Evolutionary conservation across 1,140 invertebrate species (phyloP), one percentile per base, ranked within the genome.

Genomic region (Diorhabda sublineata): DNA sequence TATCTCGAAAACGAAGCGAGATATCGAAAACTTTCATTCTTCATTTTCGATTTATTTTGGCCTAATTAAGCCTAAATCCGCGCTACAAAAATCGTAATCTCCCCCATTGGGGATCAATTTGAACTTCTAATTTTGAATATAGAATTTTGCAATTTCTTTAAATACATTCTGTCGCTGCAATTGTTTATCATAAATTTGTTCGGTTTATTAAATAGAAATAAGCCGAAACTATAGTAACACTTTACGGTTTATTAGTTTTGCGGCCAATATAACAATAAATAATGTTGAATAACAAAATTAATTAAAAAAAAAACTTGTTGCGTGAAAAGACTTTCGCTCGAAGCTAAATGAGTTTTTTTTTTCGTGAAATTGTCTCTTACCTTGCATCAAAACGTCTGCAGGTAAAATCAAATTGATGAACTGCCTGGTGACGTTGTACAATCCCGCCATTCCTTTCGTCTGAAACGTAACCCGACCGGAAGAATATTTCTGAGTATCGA

Each of bases 401-500:
- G 80, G 77, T 0, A 86, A 69, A 0, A 86, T 69, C 42, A 84
- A 69, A 76, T 86, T 80, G 72, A 87, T 85, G 77, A 87, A 87
- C 70, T 81, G 76, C 70, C 82, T 84, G 42, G 86, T 87, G 58
- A 87, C 79, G 73, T 86, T 85, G 79, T 87, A 87, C 11, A 88
- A 80, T 71, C 86, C 84, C 42, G 82, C 83, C 86, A 88, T 87
- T 58, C 86, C 86, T 71, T 80, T 82, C 4, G 86, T 81, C 69
- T 87, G 81, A 76, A 86, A 87, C 64, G 80, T 78, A 7, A 82
- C 81, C 57, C 78, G 80, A 47, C 70, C 73, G 56, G 62, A 69
- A n/a, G 67, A 62, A 62, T 81, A 81, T 3, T 69, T 70, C 0
- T 71, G 78, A 56, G 79, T 81, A 66, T 77, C 80, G 67, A 81